Percentiles rank a stretch among this genome's conserved stretches.
Conservation (phyloP, 2,113 vertebrate species). For the Microcebus ravelobensis region DNA sequence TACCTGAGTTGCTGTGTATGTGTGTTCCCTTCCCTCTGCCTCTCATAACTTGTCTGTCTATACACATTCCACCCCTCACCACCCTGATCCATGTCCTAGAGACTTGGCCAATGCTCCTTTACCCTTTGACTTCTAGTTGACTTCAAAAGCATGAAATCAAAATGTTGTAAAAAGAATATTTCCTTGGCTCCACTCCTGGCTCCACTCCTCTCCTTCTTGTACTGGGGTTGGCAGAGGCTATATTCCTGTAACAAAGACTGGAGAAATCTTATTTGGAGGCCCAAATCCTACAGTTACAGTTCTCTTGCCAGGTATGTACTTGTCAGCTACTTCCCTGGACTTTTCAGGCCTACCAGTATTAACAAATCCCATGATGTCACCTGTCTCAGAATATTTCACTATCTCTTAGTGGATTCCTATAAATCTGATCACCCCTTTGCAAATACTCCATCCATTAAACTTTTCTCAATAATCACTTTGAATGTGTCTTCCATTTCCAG, state of each 20-base stretch:
- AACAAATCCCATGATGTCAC: background rate
- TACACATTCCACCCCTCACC: background rate
- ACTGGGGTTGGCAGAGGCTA: background rate
- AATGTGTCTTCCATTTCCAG: background rate
- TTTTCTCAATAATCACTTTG: background rate
- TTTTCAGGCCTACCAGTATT: background rate
- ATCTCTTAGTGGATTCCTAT: background rate
- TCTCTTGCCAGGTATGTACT: background rate
- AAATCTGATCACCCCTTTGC: background rate
- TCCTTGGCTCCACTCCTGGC: background rate
- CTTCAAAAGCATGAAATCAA: background rate
- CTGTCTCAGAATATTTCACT: background rate
- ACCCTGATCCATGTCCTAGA: background rate
- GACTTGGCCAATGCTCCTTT: background rate
- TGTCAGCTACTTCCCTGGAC: background rate
- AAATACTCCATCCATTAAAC: background rate
- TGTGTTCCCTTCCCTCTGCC: too few relatives aligned
- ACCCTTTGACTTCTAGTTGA: background rate
- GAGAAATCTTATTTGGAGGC: background rate
- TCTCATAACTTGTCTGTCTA: background rate
- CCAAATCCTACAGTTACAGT: too few relatives aligned
- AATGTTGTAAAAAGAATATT: background rate
- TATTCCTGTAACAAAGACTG: background rate
- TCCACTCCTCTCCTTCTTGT: background rate
- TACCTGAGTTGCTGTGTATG: background rate